Percentiles rank a stretch among this genome's conserved stretches.
Evolutionary conservation across 23 tunicate genomes (phyloP).

Genomic region (Botrylloides violaceus): DNA sequence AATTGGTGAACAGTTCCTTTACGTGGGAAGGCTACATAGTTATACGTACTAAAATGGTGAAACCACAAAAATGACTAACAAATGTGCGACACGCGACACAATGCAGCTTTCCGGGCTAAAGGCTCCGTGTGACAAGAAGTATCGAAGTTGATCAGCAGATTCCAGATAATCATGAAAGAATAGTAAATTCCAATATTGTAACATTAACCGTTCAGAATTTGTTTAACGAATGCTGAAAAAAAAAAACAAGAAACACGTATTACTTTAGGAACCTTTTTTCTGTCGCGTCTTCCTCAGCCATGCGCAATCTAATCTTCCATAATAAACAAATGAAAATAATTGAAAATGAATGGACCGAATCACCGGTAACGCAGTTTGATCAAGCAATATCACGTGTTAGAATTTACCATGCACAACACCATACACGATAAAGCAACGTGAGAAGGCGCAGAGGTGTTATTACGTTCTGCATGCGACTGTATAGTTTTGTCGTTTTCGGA

Average conservation of each 20-base stretch:
- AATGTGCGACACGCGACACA: not conserved
- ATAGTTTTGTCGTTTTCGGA: too few relatives aligned
- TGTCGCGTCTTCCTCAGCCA: too few relatives aligned
- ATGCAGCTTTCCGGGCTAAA: not conserved
- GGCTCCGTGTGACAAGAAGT: not conserved
- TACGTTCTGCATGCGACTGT: too few relatives aligned
- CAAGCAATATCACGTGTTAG: too few relatives aligned
- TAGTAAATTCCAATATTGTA: not conserved
- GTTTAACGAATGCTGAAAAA: slow-evolving; percentile 20
- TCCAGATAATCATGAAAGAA: not conserved
- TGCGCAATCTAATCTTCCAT: too few relatives aligned
- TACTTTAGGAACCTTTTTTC: too few relatives aligned
- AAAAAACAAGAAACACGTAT: not conserved
- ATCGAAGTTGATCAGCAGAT: not conserved
- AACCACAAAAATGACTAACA: not conserved
- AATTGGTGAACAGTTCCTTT: not conserved
- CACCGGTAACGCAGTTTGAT: too few relatives aligned
- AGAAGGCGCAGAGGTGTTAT: too few relatives aligned
- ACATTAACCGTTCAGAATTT: slow-evolving; percentile 18
- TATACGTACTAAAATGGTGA: not conserved
- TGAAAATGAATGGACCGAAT: too few relatives aligned
- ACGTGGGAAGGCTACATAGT: not conserved
- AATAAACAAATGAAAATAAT: too few relatives aligned
- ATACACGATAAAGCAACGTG: too few relatives aligned
- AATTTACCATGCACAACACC: too few relatives aligned